phyloP scores from a whole-genome alignment of 2,797 vertebrate genomes.

The Megalops cyprinoides region DNA sequence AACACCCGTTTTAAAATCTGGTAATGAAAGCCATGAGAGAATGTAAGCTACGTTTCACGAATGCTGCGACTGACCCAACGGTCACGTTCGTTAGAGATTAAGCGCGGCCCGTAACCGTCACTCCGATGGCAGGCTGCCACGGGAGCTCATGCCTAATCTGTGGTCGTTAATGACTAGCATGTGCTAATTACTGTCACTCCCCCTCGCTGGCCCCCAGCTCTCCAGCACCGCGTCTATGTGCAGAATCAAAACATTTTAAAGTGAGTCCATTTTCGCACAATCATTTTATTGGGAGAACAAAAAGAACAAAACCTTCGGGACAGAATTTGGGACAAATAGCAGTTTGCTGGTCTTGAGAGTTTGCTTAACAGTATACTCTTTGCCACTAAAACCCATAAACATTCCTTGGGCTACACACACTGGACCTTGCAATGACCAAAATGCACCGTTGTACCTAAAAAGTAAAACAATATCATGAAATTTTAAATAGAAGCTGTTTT shows the following conservation, averaged over 20 bases:
- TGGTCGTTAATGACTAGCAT: constrained; percentile 80
- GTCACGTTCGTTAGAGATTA: constrained; percentile 82
- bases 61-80: constrained; percentile 77
- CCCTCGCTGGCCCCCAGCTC: constrained; percentile 5
- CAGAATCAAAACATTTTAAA: constrained; percentile 35
- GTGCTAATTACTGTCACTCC: constrained; percentile 80
- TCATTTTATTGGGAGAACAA: constrained; percentile 1
- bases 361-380: neutral
- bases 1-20: constrained; percentile 83
- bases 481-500: no score
- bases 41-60: constrained; percentile 77
- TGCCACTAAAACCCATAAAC: neutral
- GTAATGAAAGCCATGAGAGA: constrained; percentile 84
- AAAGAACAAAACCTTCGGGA: neutral
- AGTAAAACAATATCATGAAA: no score
- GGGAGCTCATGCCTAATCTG: constrained; percentile 78
- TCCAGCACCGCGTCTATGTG: constrained; percentile 67
- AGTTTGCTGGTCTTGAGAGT: neutral
- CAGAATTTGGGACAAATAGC: neutral
- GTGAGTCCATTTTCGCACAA: constrained; percentile 14
- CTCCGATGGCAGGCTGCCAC: constrained; percentile 85
- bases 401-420: neutral
- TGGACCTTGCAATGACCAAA: neutral
- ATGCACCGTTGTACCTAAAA: no score
- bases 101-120: constrained; percentile 76